A percentile compares a stretch with the other conserved stretches of the same genome.
Evolutionary conservation across 2,113 vertebrate genomes (phyloP).

Genomic region (Tenebrosternarchus preto): DNA sequence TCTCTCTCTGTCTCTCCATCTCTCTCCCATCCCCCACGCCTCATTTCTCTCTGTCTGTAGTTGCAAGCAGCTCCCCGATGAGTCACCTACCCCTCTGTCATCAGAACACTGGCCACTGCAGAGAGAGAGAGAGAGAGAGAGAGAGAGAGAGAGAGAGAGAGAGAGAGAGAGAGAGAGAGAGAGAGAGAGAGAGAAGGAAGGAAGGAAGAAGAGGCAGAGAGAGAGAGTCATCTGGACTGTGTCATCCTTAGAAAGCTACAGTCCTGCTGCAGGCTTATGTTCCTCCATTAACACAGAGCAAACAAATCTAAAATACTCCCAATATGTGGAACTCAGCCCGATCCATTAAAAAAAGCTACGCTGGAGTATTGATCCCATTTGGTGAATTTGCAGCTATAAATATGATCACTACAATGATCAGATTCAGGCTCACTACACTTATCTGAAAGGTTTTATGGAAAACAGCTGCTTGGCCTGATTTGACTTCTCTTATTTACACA

Average conservation of each 20-base stretch:
- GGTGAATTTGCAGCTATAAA: not conserved
- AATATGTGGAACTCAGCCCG: not conserved
- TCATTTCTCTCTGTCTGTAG: conserved; percentile 52
- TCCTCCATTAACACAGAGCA: conserved; percentile 18
- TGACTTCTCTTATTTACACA: too few relatives aligned
- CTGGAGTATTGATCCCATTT: not conserved
- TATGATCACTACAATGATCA: not conserved
- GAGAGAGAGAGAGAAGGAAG: conserved; percentile 29
- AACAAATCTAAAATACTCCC: conserved; percentile 4
- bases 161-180: conserved; percentile 23
- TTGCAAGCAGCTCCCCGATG: conserved; percentile 56
- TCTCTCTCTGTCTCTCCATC: conserved; percentile 21
- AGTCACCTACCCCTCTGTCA: conserved; percentile 62
- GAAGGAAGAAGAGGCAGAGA: conserved; percentile 10
- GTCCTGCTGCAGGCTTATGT: conserved; percentile 26
- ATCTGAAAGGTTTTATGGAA: not conserved
- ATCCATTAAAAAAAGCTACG: not conserved
- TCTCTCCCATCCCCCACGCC: conserved; percentile 39
- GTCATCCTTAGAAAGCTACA: conserved; percentile 35
- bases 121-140: conserved; percentile 31
- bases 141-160: conserved; percentile 34
- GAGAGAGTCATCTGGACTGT: conserved; percentile 39
- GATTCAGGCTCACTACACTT: too few relatives aligned
- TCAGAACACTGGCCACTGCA: conserved; percentile 54
- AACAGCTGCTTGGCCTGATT: not conserved